Conservation (phyloP, 2,888 invertebrate genomes). For the Eristalis arbustorum region DNA sequence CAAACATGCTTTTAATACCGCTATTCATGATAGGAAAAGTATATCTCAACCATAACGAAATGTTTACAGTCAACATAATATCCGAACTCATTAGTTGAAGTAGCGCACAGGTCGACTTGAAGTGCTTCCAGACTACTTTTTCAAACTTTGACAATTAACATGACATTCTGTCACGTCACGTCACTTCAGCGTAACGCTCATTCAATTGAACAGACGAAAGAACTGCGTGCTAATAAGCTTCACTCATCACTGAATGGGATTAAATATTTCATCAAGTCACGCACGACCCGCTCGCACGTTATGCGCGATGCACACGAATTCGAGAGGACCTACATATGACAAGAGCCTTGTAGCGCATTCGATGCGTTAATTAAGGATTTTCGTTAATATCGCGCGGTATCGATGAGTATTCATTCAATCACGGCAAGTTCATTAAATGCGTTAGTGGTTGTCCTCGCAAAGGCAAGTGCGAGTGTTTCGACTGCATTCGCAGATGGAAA, state of each 20-base stretch:
- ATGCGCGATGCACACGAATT: neutral
- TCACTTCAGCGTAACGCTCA: too few relatives aligned
- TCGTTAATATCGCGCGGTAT: neutral
- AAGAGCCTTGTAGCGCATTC: slow-evolving; percentile 18
- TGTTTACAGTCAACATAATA: neutral
- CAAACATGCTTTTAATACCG: too few relatives aligned
- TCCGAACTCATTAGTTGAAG: neutral
- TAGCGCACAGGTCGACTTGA: neutral
- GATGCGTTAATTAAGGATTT: slow-evolving; percentile 41
- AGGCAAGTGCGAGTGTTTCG: neutral
- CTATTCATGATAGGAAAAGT: too few relatives aligned
- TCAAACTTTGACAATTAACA: neutral
- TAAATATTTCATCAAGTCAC: slow-evolving; percentile 31
- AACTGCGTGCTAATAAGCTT: neutral
- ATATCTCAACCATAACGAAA: too few relatives aligned
- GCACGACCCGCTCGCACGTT: neutral
- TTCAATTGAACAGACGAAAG: slow-evolving; percentile 3
- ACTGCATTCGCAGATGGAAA: neutral
- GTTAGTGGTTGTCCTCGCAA: neutral
- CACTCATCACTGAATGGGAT: slow-evolving; percentile 4
- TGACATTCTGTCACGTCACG: neutral
- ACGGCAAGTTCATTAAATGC: slow-evolving; percentile 3
- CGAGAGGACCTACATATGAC: neutral
- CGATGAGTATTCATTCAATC: slow-evolving; percentile 18
- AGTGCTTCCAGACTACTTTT: neutral